Conservation (phyloP, 2,888 invertebrate genomes). For the Slavum lentiscoides region DNA sequence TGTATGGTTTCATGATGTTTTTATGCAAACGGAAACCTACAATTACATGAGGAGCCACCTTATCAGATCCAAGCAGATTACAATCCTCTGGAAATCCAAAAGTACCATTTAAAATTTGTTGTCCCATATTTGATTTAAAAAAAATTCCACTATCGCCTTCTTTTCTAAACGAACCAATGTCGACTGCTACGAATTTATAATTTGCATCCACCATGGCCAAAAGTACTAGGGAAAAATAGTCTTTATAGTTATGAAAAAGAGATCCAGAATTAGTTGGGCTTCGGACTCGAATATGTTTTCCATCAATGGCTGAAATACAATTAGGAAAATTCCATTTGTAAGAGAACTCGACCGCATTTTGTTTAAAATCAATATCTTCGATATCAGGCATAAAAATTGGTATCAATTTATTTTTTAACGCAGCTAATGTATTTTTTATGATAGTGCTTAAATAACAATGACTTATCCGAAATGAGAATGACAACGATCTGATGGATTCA, state of each 20-base stretch:
- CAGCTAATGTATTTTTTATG: no score
- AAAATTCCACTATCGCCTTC: slow-evolving; percentile 16
- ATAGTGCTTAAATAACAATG: not conserved
- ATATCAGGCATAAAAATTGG: not conserved
- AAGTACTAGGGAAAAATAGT: not conserved
- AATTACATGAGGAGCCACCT: not conserved
- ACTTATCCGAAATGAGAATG: not conserved
- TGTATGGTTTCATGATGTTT: not conserved
- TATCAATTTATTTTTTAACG: no score
- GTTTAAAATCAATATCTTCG: not conserved
- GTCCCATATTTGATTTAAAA: not conserved
- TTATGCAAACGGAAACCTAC: not conserved
- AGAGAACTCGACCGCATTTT: no score
- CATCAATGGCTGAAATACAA: not conserved
- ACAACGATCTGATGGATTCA: not conserved
- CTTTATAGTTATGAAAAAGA: not conserved
- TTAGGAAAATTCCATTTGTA: not conserved
- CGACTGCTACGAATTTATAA: not conserved
- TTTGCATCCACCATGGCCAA: slow-evolving; percentile 6
- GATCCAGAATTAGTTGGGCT: not conserved
- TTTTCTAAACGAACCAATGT: not conserved
- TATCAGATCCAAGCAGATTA: not conserved
- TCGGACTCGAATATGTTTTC: not conserved
- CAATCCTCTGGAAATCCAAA: not conserved
- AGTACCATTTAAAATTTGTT: not conserved